Percentiles rank a stretch among this genome's conserved stretches.
These are phyloP conservation scores for Epizoanthus illoricatus DNA, from an alignment of 92 coral and sea anemone species.

Conservation along the genomic window DNA sequence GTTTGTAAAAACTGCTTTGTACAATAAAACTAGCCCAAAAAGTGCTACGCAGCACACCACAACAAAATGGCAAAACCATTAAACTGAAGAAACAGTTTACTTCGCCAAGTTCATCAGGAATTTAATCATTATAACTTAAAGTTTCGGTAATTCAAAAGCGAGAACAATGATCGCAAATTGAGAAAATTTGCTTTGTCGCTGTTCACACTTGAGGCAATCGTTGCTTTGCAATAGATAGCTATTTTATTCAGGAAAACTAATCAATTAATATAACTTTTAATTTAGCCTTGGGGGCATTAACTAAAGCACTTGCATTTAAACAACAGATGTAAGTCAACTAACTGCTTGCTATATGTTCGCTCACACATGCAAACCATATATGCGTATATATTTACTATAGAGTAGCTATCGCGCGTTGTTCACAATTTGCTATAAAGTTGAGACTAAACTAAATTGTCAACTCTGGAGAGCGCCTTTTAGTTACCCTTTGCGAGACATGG, in stretches of 20 bases:
- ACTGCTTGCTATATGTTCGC: not conserved
- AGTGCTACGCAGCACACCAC: too few species aligned
- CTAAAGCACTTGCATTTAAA: constrained; percentile 8
- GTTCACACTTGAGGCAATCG: not conserved
- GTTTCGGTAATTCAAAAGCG: too few species aligned
- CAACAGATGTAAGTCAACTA: constrained; percentile 22
- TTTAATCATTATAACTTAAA: too few species aligned
- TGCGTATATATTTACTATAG: not conserved
- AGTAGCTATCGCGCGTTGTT: not conserved
- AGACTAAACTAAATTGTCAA: too few species aligned
- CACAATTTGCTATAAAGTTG: too few species aligned
- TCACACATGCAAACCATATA: not conserved
- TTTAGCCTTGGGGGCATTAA: constrained; percentile 18
- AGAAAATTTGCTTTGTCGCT: not conserved
- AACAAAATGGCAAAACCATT: too few species aligned
- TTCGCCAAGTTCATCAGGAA: too few species aligned
- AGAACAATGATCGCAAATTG: not conserved
- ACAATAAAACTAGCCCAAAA: too few species aligned
- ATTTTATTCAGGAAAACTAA: not conserved
- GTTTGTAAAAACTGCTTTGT: too few species aligned
- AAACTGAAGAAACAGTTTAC: too few species aligned
- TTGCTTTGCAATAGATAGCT: constrained; percentile 4
- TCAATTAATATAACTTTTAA: not conserved
- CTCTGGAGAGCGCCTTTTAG: too few species aligned
- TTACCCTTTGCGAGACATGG: not conserved